Evolutionary conservation across 2,797 vertebrate species (phyloP).

Genomic region (Sebastes variabilis): DNA sequence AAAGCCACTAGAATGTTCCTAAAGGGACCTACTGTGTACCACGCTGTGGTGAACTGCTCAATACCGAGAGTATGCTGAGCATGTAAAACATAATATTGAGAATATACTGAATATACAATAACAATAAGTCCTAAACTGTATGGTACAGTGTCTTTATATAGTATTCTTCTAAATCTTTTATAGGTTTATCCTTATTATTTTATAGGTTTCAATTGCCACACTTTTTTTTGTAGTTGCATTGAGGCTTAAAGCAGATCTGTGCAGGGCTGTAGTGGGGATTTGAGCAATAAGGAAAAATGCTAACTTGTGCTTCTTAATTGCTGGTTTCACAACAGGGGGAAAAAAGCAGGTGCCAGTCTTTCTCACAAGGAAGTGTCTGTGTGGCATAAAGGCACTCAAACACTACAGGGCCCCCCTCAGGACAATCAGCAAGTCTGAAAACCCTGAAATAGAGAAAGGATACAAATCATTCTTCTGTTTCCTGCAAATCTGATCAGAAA

Average conservation of each 20-base stretch:
- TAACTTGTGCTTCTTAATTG: neutral
- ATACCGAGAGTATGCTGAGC: neutral
- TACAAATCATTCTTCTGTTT: slow-evolving; percentile 11
- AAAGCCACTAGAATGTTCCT: slow-evolving; percentile 15
- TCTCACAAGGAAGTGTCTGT: neutral
- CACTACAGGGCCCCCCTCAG: neutral
- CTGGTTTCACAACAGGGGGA: neutral
- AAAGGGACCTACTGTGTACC: neutral
- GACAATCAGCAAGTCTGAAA: neutral
- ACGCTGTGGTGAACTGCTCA: neutral
- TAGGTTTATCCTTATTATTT: neutral
- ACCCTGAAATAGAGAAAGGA: neutral
- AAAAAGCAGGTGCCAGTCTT: neutral
- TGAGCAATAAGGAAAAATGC: neutral
- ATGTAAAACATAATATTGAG: neutral
- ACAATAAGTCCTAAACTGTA: neutral
- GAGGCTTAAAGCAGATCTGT: neutral
- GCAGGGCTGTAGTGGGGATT: neutral
- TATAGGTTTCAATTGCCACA: neutral
- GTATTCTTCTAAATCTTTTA: neutral
- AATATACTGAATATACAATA: neutral
- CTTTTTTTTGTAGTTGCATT: neutral
- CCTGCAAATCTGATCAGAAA: slow-evolving; percentile 14
- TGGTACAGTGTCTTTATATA: neutral
- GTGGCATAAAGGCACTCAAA: neutral